These are phyloP conservation scores for Dendrolimus pini DNA, from an alignment of 2,888 invertebrate species.

Conservation along the genomic window DNA sequence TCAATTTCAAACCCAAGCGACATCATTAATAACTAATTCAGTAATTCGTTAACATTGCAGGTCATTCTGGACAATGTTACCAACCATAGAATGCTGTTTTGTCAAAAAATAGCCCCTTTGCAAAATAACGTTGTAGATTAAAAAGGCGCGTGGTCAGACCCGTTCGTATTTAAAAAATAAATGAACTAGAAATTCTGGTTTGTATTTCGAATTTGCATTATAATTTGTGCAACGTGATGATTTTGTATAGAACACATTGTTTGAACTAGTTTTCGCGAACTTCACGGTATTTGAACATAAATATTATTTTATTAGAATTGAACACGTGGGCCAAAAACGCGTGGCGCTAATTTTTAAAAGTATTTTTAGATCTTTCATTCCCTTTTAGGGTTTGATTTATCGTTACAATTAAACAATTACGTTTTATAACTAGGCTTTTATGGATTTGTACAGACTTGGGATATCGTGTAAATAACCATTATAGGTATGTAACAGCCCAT, in stretches of 20 bases:
- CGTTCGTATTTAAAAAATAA: slow-evolving; percentile 27
- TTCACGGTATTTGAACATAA: slow-evolving; percentile 44
- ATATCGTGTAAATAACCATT: not conserved
- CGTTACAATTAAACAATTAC: not conserved
- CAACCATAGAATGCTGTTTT: slow-evolving; percentile 14
- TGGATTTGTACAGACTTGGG: not conserved
- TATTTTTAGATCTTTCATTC: not conserved
- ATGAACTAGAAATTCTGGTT: slow-evolving; percentile 61
- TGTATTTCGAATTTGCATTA: slow-evolving; percentile 25
- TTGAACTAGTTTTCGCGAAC: slow-evolving; percentile 41
- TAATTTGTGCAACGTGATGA: slow-evolving; percentile 58
- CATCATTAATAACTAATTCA: slow-evolving; percentile 35
- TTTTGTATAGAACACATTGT: slow-evolving; percentile 50
- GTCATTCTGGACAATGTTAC: slow-evolving; percentile 62
- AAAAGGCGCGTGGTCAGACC: slow-evolving; percentile 62
- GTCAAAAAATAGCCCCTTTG: slow-evolving; percentile 3
- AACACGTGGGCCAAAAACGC: slow-evolving; percentile 1
- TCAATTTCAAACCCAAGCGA: too few relatives aligned
- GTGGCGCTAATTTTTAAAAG: slow-evolving; percentile 5
- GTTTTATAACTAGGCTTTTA: not conserved
- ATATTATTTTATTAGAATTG: slow-evolving; percentile 24
- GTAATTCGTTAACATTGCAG: slow-evolving; percentile 58
- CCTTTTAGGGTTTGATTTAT: not conserved
- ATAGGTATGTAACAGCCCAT: too few relatives aligned
- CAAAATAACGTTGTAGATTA: slow-evolving; percentile 42